Percentiles rank a stretch among this genome's conserved stretches.
Conservation (phyloP, 23 tunicate genomes). For the Aplidium turbinatum region DNA sequence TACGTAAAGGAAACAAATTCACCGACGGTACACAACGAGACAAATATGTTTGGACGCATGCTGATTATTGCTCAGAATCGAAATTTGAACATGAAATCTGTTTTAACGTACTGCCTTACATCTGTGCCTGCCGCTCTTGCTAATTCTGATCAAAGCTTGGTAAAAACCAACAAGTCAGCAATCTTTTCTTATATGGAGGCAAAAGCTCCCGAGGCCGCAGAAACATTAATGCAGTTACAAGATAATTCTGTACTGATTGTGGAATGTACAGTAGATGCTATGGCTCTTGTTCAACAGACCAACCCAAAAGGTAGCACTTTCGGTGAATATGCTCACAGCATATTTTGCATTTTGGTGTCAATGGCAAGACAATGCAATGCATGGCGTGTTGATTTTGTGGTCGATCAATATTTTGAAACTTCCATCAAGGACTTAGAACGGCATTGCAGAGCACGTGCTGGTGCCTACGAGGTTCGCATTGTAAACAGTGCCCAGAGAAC, state of each 20-base stretch:
- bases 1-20: no score
- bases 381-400: background rate
- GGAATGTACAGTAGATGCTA: constrained; percentile 2
- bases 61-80: constrained; percentile 2
- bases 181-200: background rate
- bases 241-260: background rate
- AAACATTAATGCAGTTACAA: background rate
- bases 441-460: background rate
- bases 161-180: constrained; percentile 5
- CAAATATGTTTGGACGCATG: background rate
- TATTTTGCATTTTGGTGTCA: background rate
- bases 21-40: background rate
- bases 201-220: background rate
- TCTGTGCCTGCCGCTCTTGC: background rate
- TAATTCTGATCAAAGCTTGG: background rate
- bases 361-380: background rate
- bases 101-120: background rate
- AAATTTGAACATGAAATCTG: background rate
- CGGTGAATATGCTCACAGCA: background rate
- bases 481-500: background rate
- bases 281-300: background rate
- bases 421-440: background rate
- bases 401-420: background rate
- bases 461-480: background rate
- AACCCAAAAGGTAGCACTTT: background rate